Conservation (phyloP, 2,113 vertebrate species). For the Hippocampus barbouri region DNA sequence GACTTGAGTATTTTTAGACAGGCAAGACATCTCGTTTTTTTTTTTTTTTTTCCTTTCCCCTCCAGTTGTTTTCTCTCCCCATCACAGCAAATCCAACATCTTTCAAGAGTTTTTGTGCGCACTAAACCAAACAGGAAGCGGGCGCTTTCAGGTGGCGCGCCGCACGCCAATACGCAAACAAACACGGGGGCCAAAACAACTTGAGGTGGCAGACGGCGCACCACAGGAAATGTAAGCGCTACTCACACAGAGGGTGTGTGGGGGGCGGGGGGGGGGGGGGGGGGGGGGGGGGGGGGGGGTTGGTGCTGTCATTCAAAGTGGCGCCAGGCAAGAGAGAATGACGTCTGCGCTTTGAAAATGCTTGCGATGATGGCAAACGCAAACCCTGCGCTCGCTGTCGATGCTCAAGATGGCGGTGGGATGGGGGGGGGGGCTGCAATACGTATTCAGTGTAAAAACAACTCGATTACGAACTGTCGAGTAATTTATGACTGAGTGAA, state of each 20-base stretch:
- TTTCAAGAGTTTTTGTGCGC: slow-evolving; percentile 21
- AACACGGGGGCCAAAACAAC: slow-evolving; percentile 23
- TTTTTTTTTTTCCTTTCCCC: not conserved
- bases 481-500: no score
- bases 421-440: no score
- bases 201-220: slow-evolving; percentile 24
- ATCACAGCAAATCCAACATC: slow-evolving; percentile 22
- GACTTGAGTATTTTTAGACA: not conserved
- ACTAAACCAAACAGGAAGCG: slow-evolving; percentile 12
- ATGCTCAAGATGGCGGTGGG: slow-evolving; percentile 2
- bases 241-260: not conserved
- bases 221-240: slow-evolving; percentile 31
- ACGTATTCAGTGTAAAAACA: no score
- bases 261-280: slow-evolving; percentile 7
- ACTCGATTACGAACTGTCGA: no score
- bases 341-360: slow-evolving; percentile 28
- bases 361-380: not conserved
- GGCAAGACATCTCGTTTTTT: not conserved
- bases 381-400: slow-evolving; percentile 1
- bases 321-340: slow-evolving; percentile 26
- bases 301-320: slow-evolving; percentile 28
- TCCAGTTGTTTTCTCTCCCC: not conserved
- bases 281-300: not conserved
- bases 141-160: slow-evolving; percentile 19
- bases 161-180: slow-evolving; percentile 37